Base-by-base conservation (phyloP, 2,888 invertebrate species). In the Elysia crispata region DNA sequence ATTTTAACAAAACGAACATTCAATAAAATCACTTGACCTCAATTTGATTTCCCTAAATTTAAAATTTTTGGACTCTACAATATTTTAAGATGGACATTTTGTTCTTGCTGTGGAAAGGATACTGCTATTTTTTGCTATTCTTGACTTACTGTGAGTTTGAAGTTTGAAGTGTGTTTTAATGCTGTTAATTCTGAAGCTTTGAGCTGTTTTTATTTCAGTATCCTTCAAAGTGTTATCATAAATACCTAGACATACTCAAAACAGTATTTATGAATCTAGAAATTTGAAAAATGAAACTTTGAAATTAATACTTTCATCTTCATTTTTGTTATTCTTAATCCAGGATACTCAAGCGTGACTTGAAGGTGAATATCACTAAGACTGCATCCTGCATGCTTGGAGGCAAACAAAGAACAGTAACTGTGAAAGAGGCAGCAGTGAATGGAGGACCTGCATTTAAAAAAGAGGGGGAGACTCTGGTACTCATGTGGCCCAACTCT, bases 381-480 rank as follows among this genome's bases (percentile, higher is more conserved):
- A 93, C 92, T 80, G 95, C 97, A 81, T 94, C 95, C 85, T 97
- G 97, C 91, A 96, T 95, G 89, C 93, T 98, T 84, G 97, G 97
- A 73, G 96, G 96, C 86, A 97, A 97, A 92, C 93, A 95, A 62
- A 93, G 94, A 82, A 91, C 93, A 50, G 92, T 95, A 70, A 92
- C 93, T 70, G 93, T 95, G 25, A 94, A 95, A 89, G 94, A 94
- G 5, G 94, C 94, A 0, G 85, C 83, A 18, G 87, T 87, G 3
- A 91, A 89, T 76, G 90, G 89, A n/a, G 91, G 89, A 70, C 89
- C 92, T 33, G 85, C 87, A 62, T 92, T 92, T 83, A 90, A 89
- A 82, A 92, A 92, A 84, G 91, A 91, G 83, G 91, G 91, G 13
- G 83, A 82, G 30, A 88, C 89, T 50, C 84, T 92, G 28, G 87